A percentile compares a stretch with the other conserved stretches of the same genome.
Evolutionary conservation across 2,113 vertebrate species (phyloP).

Genomic region (Leucopsar rothschildi): DNA sequence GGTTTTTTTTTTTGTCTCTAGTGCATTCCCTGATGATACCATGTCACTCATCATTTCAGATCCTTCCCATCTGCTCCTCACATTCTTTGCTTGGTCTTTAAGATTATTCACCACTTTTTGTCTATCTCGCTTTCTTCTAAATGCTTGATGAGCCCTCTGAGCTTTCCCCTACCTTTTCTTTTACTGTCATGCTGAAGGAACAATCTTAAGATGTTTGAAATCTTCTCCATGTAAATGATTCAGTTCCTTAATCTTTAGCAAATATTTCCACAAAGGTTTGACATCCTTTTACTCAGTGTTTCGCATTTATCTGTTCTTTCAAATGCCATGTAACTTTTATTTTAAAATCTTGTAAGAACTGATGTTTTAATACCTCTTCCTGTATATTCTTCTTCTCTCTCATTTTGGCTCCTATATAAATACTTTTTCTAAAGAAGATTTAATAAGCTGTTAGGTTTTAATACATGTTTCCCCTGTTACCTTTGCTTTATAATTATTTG

Average conservation of each 20-base stretch:
- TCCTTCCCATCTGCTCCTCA: neutral
- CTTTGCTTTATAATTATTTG: conserved; percentile 6
- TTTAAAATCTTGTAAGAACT: neutral
- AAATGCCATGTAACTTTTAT: neutral
- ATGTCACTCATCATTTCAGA: neutral
- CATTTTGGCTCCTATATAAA: neutral
- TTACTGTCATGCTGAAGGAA: neutral
- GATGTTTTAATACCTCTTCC: neutral
- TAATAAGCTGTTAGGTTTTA: conserved; percentile 28
- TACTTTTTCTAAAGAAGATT: neutral
- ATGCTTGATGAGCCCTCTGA: neutral
- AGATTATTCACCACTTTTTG: neutral
- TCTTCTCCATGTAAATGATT: neutral
- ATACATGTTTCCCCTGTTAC: neutral
- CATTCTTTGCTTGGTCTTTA: neutral
- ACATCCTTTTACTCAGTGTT: neutral
- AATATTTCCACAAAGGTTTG: conserved; percentile 24
- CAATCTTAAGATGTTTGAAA: neutral
- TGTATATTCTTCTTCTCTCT: neutral
- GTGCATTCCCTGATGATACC: neutral
- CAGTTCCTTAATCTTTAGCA: neutral
- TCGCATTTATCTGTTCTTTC: conserved; percentile 29
- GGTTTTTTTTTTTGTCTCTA: neutral
- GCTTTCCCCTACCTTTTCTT: neutral
- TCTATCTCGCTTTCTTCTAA: neutral